Evolutionary conservation across 2,888 invertebrate species (phyloP).

Genomic region (Cerastis rubricosa): DNA sequence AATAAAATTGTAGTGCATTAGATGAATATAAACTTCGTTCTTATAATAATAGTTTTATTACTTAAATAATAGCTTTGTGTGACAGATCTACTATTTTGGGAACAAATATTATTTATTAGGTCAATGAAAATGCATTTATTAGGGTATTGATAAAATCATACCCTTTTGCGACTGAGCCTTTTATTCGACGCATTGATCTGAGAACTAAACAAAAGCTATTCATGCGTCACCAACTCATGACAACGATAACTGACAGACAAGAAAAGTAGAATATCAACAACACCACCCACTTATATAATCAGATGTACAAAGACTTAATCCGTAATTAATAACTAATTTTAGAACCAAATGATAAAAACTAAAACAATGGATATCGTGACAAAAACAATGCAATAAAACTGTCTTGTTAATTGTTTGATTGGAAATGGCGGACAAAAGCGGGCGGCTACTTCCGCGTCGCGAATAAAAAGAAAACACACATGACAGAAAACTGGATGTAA

Average conservation of each 20-base stretch:
- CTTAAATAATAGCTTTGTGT: no score
- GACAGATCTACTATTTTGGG: no score
- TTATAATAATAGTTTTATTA: no score
- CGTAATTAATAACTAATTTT: constrained; percentile 47
- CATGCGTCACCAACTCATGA: neutral
- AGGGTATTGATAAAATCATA: no score
- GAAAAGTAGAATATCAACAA: constrained; percentile 13
- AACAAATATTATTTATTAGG: no score
- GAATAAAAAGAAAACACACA: neutral
- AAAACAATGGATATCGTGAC: constrained; percentile 32
- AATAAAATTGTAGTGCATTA: no score
- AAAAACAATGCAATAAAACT: constrained; percentile 36
- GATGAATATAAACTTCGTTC: no score
- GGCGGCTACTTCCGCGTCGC: neutral
- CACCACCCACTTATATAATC: neutral
- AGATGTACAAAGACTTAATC: constrained; percentile 30
- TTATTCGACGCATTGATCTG: neutral
- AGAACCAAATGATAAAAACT: constrained; percentile 28
- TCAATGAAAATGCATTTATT: no score
- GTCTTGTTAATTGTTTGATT: constrained; percentile 23
- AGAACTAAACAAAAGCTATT: constrained; percentile 9
- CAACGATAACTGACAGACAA: neutral
- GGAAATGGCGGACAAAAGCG: constrained; percentile 4
- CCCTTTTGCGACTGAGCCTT: no score
- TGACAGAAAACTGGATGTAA: neutral